Evolutionary conservation across 1,140 invertebrate genomes (phyloP), one percentile per base, ranked within the genome.

Genomic region (Lanistes nyassanus): DNA sequence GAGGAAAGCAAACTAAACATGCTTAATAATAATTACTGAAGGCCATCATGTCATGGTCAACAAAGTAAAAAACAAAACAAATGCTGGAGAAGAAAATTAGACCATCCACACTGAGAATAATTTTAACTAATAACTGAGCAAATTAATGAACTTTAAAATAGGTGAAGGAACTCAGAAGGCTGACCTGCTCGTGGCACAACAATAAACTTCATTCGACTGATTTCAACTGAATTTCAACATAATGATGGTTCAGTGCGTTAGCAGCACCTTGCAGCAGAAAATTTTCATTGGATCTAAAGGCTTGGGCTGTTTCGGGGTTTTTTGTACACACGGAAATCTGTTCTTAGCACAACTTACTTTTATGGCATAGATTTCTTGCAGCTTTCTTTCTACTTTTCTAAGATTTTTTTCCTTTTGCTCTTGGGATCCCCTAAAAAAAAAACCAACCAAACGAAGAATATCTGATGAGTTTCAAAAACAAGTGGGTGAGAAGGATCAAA

Each of bases 261-360:
- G 7, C 11, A 65, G 31, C 37, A n/a, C 11, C 9, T 36, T 21
- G 13, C 13, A 53, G 13, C 51, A 53, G 13, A 13, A 13, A 53
- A 53, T 11, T 13, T 11, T 53, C 51, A 53, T 42, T 2, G 47
- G 26, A 55, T 21, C 39, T 11, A 58, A 26, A 55, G 68, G 55
- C 21, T 42, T 7, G 29, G 51, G 36, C 3, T 23, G 47, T 42
- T 13, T 53, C 1, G 29, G n/a, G 66, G 36, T 72, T 19, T 39
- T 72, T 26, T n/a, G n/a, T n/a, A n/a, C n/a, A n/a, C n/a, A n/a
- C n/a, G n/a, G 4, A 21, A 39, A 56, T 74, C 47, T 55, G 60
- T 42, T 26, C 39, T 23, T n/a, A 51, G 58, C 16, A 31, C 53
- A 53, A 67, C 51, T 80, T 73, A 84, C 83, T 91, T 83, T 84